Conservation (phyloP, 2,113 vertebrate species). For the Petromus typicus region DNA sequence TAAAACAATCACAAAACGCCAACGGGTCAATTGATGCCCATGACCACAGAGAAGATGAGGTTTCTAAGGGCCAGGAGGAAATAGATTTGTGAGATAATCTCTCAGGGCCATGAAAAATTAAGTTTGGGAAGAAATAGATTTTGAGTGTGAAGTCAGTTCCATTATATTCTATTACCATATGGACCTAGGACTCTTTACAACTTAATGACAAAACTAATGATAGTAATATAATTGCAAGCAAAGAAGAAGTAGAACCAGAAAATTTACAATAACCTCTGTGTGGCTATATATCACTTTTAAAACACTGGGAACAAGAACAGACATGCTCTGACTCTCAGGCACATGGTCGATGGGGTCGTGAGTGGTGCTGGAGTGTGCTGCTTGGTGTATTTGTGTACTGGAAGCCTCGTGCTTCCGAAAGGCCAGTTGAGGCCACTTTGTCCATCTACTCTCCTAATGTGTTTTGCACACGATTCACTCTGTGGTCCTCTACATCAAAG, state of each 20-base stretch:
- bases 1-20: not conserved
- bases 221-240: not conserved
- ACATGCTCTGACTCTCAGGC: not conserved
- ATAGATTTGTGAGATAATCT: not conserved
- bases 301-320: not conserved
- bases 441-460: not conserved
- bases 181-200: not conserved
- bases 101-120: not conserved
- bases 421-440: not conserved
- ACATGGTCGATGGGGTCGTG: too few species aligned
- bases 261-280: not conserved
- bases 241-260: constrained; percentile 39
- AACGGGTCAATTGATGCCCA: not conserved
- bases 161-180: not conserved
- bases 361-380: not conserved
- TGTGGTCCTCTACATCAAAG: not conserved
- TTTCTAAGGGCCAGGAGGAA: not conserved
- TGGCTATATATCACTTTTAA: not conserved
- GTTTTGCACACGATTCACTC: not conserved
- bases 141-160: not conserved
- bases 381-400: not conserved
- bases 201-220: not conserved
- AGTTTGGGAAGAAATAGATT: not conserved
- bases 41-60: not conserved
- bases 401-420: not conserved